Conservation (phyloP, 2,113 vertebrate genomes). For the Caranx ignobilis region DNA sequence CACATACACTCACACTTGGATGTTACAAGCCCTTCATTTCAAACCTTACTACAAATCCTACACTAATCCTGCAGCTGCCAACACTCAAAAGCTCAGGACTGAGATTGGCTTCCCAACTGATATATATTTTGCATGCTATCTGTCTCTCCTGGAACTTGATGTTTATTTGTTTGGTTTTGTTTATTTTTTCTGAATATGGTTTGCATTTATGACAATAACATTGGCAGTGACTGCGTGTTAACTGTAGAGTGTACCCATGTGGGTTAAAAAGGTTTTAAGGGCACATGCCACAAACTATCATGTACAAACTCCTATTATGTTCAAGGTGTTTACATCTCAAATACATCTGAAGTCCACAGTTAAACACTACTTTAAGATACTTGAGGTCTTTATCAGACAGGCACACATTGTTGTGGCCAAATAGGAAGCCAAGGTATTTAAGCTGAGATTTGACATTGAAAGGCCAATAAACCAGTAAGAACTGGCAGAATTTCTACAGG, state of each 20-base stretch:
- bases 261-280: constrained; percentile 3
- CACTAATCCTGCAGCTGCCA: constrained; percentile 27
- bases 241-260: not conserved
- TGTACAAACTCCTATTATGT: not conserved
- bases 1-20: constrained; percentile 19
- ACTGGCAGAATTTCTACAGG: not conserved
- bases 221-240: not conserved
- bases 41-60: constrained; percentile 13
- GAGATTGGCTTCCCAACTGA: constrained; percentile 46
- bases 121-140: constrained; percentile 59
- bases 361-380: not conserved
- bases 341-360: constrained; percentile 1
- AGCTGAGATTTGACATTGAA: not conserved
- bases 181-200: not conserved
- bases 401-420: not conserved
- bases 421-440: not conserved
- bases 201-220: constrained; percentile 23
- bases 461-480: not conserved
- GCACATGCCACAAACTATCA: not conserved
- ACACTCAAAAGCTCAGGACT: constrained; percentile 48
- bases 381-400: constrained; percentile 1
- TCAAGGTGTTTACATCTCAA: not conserved
- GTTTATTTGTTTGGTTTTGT: not conserved
- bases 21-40: constrained; percentile 15
- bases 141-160: constrained; percentile 6